Conservation (phyloP, 2,888 invertebrate species). For the Mesorhabditis sp. region DNA sequence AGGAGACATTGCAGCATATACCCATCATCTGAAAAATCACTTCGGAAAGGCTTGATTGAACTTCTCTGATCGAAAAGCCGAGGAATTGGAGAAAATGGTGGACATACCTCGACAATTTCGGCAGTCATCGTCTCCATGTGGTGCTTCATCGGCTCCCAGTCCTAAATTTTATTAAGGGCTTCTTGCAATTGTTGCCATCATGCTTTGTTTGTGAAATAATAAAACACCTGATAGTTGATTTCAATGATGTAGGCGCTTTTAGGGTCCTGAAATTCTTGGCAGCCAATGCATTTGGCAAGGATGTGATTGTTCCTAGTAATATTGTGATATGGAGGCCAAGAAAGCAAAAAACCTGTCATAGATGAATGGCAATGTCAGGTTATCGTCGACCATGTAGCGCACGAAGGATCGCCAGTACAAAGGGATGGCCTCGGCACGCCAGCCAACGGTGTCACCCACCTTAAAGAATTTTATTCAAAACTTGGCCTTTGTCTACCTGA, state of each 20-base stretch:
- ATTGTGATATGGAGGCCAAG: background rate
- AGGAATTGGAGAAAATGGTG: too few relatives aligned
- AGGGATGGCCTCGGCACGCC: conserved; percentile 45
- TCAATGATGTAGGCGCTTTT: conserved; percentile 47
- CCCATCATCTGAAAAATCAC: conserved; percentile 38
- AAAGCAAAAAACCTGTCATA: conserved; percentile 31
- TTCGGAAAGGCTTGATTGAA: background rate
- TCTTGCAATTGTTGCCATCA: background rate
- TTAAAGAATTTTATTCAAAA: background rate
- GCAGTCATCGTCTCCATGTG: conserved; percentile 50
- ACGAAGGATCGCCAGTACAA: conserved; percentile 47
- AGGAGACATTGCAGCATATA: conserved; percentile 44
- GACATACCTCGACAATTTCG: conserved; percentile 38
- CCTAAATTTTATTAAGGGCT: conserved; percentile 10
- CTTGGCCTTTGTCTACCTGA: conserved; percentile 8
- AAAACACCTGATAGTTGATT: conserved; percentile 38
- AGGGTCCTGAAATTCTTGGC: conserved; percentile 49
- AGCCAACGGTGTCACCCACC: conserved; percentile 24
- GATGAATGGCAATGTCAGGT: conserved; percentile 45
- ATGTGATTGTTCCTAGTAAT: conserved; percentile 41
- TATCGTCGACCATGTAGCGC: conserved; percentile 47
- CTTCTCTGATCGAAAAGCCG: too few relatives aligned
- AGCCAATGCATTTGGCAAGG: conserved; percentile 47
- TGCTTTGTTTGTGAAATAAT: conserved; percentile 9
- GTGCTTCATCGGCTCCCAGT: conserved; percentile 48